Percentiles rank a stretch among this genome's conserved stretches.
Evolutionary conservation across 2,888 invertebrate genomes (phyloP).

Genomic region (Tipula confusa): DNA sequence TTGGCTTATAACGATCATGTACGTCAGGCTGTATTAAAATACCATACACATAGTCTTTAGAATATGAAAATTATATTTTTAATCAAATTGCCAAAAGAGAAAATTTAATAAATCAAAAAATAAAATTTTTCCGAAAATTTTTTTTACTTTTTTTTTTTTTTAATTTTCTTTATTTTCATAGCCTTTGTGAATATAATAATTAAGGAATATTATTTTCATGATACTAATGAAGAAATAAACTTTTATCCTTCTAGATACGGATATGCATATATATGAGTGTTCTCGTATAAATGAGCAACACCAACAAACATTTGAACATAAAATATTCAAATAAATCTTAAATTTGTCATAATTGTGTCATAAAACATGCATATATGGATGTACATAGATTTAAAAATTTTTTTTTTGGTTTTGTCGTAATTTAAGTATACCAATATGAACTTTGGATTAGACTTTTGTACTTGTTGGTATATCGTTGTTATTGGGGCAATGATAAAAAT

Average conservation of each 20-base stretch:
- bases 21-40: too few species aligned
- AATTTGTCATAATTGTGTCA: slow-evolving; percentile 3
- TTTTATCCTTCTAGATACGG: neutral
- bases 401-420: neutral
- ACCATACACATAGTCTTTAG: too few species aligned
- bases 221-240: slow-evolving; percentile 12
- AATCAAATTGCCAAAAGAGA: neutral
- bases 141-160: too few species aligned
- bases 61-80: neutral
- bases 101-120: slow-evolving; percentile 13
- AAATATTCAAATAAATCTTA: neutral
- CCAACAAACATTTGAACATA: neutral
- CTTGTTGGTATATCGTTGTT: neutral
- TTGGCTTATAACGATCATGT: too few species aligned
- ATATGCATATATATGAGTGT: neutral
- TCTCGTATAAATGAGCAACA: neutral
- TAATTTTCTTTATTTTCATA: too few species aligned
- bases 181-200: slow-evolving; percentile 13
- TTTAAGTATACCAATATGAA: neutral
- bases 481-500: neutral
- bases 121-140: neutral
- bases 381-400: neutral
- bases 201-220: neutral
- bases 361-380: neutral
- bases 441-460: neutral